Evolutionary conservation across 1,140 invertebrate species (phyloP).

Genomic region (Glomeris maerens): DNA sequence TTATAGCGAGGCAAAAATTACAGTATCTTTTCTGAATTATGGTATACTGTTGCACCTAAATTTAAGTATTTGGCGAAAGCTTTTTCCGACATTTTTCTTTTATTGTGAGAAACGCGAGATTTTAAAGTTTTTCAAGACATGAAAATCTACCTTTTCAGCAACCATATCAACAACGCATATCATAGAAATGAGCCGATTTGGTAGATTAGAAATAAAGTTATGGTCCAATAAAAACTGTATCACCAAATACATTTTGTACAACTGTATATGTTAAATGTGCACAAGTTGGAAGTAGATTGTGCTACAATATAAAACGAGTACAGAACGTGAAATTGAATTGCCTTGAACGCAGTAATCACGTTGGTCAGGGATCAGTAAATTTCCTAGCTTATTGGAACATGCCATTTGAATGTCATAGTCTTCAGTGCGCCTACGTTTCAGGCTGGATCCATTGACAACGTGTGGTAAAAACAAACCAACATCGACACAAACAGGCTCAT

Average conservation of each 20-base stretch:
- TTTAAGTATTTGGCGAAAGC: too few species aligned
- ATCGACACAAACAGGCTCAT: neutral
- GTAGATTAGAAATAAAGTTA: neutral
- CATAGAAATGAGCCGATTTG: neutral
- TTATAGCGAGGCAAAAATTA: too few species aligned
- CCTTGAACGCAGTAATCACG: neutral
- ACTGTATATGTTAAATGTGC: neutral
- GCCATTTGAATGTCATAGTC: conserved; percentile 10
- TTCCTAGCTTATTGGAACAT: neutral
- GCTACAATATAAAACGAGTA: neutral
- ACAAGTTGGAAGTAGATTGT: neutral
- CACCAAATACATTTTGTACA: neutral
- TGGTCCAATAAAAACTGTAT: neutral
- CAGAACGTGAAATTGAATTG: neutral
- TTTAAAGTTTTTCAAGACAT: too few species aligned
- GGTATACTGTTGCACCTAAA: too few species aligned
- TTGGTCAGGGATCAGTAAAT: conserved; percentile 4
- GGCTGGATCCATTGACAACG: conserved; percentile 1
- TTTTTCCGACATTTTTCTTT: too few species aligned
- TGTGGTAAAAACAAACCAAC: neutral
- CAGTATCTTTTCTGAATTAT: too few species aligned
- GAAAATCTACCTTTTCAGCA: too few species aligned
- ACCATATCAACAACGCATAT: too few species aligned
- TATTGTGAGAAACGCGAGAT: too few species aligned
- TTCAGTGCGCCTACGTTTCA: conserved; percentile 7